Evolutionary conservation across 2,888 invertebrate genomes (phyloP).

Genomic region (Cosmopolites sordidus): DNA sequence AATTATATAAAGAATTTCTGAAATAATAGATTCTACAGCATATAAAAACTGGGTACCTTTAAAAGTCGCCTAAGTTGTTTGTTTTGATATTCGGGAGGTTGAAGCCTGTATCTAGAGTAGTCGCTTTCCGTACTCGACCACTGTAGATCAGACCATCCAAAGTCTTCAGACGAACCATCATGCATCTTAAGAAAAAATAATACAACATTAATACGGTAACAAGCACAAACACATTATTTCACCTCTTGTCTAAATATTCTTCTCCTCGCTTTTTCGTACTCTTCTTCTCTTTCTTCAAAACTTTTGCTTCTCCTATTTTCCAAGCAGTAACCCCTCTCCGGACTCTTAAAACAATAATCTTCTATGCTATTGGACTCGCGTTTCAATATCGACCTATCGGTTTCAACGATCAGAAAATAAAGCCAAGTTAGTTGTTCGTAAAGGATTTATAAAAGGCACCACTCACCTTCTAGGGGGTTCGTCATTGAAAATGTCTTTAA

Average conservation of each 20-base stretch:
- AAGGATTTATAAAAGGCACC: no score
- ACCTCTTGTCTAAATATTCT: constrained; percentile 73
- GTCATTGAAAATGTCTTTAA: constrained; percentile 62
- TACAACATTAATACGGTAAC: not conserved
- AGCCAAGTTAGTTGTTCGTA: no score
- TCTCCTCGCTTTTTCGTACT: constrained; percentile 78
- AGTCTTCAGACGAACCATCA: constrained; percentile 51
- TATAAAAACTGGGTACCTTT: no score
- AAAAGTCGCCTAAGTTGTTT: constrained; percentile 50
- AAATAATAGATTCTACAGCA: no score
- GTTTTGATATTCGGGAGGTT: constrained; percentile 50
- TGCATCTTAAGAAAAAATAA: constrained; percentile 40
- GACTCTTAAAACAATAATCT: constrained; percentile 58
- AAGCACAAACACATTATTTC: no score
- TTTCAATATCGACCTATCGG: constrained; percentile 70
- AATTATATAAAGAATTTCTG: no score
- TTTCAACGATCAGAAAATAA: no score
- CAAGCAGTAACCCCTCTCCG: constrained; percentile 59
- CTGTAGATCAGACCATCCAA: constrained; percentile 49
- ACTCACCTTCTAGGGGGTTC: constrained; percentile 43
- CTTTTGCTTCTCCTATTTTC: constrained; percentile 74
- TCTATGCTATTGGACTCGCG: constrained; percentile 78
- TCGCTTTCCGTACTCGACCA: constrained; percentile 58
- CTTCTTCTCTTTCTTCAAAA: constrained; percentile 87
- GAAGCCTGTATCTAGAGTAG: constrained; percentile 44